phyloP scores from a whole-genome alignment of 2,113 vertebrate species.

The Clarias magur region DNA sequence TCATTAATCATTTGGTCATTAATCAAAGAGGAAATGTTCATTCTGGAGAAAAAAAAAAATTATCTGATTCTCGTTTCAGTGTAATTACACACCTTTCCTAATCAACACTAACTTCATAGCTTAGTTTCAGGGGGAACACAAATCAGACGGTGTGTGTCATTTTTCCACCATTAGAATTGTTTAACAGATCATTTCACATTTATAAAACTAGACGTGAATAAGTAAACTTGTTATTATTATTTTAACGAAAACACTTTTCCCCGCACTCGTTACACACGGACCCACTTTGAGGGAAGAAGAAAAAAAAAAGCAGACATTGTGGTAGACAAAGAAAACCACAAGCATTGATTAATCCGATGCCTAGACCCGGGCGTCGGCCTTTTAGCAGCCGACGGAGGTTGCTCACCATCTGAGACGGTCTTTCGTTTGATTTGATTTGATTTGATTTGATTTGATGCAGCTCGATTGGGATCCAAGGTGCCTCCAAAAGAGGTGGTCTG shows the following conservation, averaged over 20 bases:
- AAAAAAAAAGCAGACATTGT: conserved; percentile 44
- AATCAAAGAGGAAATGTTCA: conserved; percentile 76
- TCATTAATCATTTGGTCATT: conserved; percentile 82
- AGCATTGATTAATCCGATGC: conserved; percentile 65
- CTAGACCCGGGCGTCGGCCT: conserved; percentile 30
- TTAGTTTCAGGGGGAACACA: conserved; percentile 70
- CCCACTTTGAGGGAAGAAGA: conserved; percentile 25
- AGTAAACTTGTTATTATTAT: conserved; percentile 30
- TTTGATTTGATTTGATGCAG: conserved; percentile 69
- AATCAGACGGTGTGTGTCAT: conserved; percentile 69
- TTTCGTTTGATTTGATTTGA: conserved; percentile 64
- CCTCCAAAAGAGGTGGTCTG: conserved; percentile 57
- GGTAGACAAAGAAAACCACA: conserved; percentile 45
- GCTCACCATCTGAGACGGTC: conserved; percentile 55
- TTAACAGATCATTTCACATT: conserved; percentile 48
- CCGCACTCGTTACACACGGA: not conserved
- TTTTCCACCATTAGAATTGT: conserved; percentile 19
- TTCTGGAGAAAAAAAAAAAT: conserved; percentile 68
- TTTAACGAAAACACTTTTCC: conserved; percentile 59
- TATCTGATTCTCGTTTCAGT: conserved; percentile 75
- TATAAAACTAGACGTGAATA: conserved; percentile 56
- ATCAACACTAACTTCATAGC: conserved; percentile 77
- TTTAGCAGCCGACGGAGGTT: conserved; percentile 1
- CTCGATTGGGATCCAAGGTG: conserved; percentile 56
- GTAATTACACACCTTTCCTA: conserved; percentile 77